phyloP scores from a whole-genome alignment of 2,797 vertebrate genomes.

The Mus caroli region DNA sequence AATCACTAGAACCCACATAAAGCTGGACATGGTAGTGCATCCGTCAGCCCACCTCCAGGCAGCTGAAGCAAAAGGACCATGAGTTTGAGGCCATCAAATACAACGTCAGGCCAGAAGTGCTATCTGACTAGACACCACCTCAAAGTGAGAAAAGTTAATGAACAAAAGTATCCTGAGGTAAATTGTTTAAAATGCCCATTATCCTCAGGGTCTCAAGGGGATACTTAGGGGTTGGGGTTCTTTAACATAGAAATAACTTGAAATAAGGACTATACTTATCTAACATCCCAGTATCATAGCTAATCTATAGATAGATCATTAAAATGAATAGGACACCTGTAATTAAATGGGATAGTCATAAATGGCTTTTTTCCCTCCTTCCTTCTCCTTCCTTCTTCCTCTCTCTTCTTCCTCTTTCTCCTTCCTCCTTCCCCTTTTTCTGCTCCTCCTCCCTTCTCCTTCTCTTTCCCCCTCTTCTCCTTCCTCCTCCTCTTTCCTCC shows the following conservation, averaged over 20 bases:
- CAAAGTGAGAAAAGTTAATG: neutral
- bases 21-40: neutral
- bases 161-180: neutral
- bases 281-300: neutral
- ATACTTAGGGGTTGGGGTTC: neutral
- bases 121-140: neutral
- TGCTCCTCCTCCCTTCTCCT: too few species aligned
- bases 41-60: neutral
- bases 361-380: neutral
- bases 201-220: neutral
- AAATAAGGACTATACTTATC: neutral
- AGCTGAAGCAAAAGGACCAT: neutral
- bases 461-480: too few species aligned
- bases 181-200: neutral
- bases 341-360: neutral
- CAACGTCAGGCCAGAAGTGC: neutral
- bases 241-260: neutral
- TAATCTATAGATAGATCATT: neutral
- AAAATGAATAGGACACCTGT: neutral
- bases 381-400: neutral
- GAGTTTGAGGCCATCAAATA: neutral
- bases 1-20: neutral
- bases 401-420: too few species aligned
- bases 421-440: accelerated
- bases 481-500: neutral